Evolutionary conservation across 64 coral and sea anemone species (phyloP), one percentile per base, ranked within the genome.

Genomic region (Trachythela sp.): DNA sequence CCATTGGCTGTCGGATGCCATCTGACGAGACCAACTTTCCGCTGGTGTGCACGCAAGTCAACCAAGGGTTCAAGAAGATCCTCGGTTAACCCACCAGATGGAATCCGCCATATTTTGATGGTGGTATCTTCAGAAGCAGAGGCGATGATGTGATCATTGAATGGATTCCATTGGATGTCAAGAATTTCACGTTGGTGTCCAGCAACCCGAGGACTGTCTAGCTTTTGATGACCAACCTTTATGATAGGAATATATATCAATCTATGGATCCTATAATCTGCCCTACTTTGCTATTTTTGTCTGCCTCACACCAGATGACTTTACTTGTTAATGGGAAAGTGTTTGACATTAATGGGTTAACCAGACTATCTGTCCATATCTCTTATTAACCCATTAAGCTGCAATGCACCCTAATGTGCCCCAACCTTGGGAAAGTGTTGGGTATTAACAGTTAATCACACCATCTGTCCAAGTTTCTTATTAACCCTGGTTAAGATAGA

Each of bases 141-240:
- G 0, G 93, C 95, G 51, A 97, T 92, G 40, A 91, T 83, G 75
- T 97, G 92, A 54, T 97, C 95, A 40, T 97, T 91, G 84, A 97
- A 97, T 50, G 95, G 95, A 84, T 94, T 97, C 95, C 95, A 97
- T 84, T 94, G 83, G 24, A 97, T 85, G 67, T 97, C 95, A 30
- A 97, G 37, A 4, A 97, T 93, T 17, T 88, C 92, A 36, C 93
- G 71, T 6, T 86, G 58, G 36, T 97, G 95, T 17, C 95, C 95
- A 33, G 84, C 89, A 31, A 97, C 93, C 88, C 94, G 94, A 10
- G 95, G 95, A 39, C 84, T 88, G 85, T 97, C 89, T 52, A 90
- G 86, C 64, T 75, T 84, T 15, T 94, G 87, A 86, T 91, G 92
- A 2, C 95, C 95, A 88, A 88, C 77, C 95, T 64, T 20, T 64